phyloP scores from a whole-genome alignment of 2,797 vertebrate genomes.

The Pipistrellus pygmaeus region DNA sequence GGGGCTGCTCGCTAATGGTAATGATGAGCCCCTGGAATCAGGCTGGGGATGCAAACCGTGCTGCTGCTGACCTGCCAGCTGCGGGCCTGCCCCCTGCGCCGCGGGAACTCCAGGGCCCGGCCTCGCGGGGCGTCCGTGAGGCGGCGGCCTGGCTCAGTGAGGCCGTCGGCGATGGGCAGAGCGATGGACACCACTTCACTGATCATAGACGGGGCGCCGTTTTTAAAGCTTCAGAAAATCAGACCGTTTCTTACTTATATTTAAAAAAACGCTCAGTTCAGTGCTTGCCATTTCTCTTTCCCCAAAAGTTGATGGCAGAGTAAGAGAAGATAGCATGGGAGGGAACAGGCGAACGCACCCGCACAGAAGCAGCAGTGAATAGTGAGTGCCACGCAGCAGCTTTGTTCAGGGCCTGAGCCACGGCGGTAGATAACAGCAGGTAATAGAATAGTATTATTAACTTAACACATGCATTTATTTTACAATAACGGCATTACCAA shows the following conservation, averaged over 20 bases:
- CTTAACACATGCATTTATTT: background rate
- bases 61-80: slow-evolving; percentile 63
- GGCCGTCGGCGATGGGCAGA: background rate
- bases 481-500: background rate
- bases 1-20: slow-evolving; percentile 33
- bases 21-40: slow-evolving; percentile 66
- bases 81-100: slow-evolving; percentile 16
- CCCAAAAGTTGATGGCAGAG: background rate
- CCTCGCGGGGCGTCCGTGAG: background rate
- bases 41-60: slow-evolving; percentile 58
- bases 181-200: background rate
- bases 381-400: background rate
- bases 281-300: background rate
- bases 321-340: background rate
- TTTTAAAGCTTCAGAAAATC: background rate
- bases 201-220: background rate
- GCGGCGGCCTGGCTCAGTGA: background rate
- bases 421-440: background rate
- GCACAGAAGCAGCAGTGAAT: background rate
- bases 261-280: background rate
- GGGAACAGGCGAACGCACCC: background rate
- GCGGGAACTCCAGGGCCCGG: background rate
- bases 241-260: background rate
- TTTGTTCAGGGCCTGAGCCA: background rate
- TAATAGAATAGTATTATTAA: background rate